Evolutionary conservation across 2,797 vertebrate genomes (phyloP).

Genomic region (Scolopax rusticola): DNA sequence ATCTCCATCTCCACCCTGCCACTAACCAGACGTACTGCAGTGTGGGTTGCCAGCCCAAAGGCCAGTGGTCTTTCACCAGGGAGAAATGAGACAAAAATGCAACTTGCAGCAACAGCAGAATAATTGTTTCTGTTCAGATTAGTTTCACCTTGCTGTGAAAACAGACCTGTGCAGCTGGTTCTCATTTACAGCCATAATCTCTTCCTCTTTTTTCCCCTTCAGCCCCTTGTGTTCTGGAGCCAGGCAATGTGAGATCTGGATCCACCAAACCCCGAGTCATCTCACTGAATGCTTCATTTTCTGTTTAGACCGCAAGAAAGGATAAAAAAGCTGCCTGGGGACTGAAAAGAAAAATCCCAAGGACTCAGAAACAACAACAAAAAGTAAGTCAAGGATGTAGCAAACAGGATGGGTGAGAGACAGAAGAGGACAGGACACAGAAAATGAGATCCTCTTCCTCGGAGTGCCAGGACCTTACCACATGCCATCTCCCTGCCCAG

Average conservation of each 20-base stretch:
- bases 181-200: background rate
- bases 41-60: background rate
- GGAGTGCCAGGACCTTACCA: background rate
- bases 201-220: background rate
- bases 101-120: background rate
- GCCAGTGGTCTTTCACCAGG: background rate
- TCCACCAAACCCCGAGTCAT: background rate
- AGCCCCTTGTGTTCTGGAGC: background rate
- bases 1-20: background rate
- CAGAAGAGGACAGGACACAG: background rate
- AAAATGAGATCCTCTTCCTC: background rate
- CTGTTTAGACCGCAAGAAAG: background rate
- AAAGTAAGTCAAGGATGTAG: background rate
- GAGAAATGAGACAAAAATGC: background rate
- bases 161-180: background rate
- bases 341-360: background rate
- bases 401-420: background rate
- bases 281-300: background rate
- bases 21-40: background rate
- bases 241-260: background rate
- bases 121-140: background rate
- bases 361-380: background rate
- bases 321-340: background rate
- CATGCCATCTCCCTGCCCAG: background rate
- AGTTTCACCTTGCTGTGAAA: constrained; percentile 8